A percentile compares a stretch with the other conserved stretches of the same genome.
Conservation (phyloP, 2,888 invertebrate species). For the Luperina nickerlii region DNA sequence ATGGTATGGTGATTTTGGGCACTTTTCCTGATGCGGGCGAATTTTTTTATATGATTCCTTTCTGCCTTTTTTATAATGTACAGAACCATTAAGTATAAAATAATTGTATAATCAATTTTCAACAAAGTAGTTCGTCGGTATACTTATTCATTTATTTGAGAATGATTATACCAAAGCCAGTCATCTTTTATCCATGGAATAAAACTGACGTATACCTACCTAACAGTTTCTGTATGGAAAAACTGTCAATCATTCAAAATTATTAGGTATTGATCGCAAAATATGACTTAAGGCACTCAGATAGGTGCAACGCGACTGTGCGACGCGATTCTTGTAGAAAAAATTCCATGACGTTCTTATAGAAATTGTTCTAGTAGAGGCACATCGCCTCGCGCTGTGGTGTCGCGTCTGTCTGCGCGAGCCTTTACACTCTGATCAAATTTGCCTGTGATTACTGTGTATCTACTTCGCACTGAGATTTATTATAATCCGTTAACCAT, state of each 20-base stretch:
- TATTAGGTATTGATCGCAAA: neutral
- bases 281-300: neutral
- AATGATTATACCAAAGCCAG: neutral
- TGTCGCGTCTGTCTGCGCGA: neutral
- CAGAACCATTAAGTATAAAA: neutral
- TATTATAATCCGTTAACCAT: conserved; percentile 20
- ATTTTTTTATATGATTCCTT: neutral
- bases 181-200: neutral
- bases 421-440: neutral
- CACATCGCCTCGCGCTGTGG: neutral
- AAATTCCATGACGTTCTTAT: neutral
- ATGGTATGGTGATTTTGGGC: neutral
- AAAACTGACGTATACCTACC: no score
- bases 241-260: neutral
- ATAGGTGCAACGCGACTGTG: no score
- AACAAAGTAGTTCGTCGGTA: neutral
- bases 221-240: neutral
- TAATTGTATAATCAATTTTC: neutral
- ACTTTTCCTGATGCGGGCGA: neutral
- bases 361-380: neutral
- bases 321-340: neutral
- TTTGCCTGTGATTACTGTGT: neutral
- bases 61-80: neutral
- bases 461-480: neutral
- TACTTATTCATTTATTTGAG: neutral